Conservation (phyloP, 2,113 vertebrate genomes). For the Girardinichthys multiradiatus region DNA sequence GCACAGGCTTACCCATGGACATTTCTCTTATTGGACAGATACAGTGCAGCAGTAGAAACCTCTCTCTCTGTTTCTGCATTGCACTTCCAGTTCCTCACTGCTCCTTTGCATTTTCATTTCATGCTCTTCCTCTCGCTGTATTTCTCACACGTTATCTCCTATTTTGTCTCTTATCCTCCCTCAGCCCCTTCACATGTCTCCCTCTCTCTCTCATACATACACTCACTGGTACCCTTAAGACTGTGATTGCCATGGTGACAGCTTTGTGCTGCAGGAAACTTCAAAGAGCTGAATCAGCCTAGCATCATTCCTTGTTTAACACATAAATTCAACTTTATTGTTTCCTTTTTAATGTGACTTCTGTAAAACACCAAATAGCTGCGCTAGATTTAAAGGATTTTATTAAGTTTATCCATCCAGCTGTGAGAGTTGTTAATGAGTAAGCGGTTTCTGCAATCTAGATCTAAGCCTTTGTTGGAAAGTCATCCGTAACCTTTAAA, state of each 20-base stretch:
- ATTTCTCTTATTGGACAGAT: constrained; percentile 60
- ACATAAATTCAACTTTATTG: constrained; percentile 47
- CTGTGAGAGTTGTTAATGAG: constrained; percentile 16
- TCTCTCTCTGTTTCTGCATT: constrained; percentile 23
- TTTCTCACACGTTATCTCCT: constrained; percentile 45
- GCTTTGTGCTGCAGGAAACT: constrained; percentile 78
- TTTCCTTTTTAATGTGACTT: constrained; percentile 25
- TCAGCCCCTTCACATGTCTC: constrained; percentile 51
- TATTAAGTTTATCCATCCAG: not conserved
- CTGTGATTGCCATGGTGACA: constrained; percentile 83
- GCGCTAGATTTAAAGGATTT: constrained; percentile 21
- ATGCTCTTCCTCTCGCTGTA: constrained; percentile 26
- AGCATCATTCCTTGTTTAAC: constrained; percentile 73
- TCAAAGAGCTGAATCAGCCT: constrained; percentile 73
- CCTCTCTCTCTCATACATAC: constrained; percentile 43
- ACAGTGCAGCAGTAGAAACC: constrained; percentile 58
- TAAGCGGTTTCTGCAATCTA: constrained; percentile 21
- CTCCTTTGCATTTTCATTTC: not conserved
- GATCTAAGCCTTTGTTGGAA: constrained; percentile 61
- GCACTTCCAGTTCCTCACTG: not conserved
- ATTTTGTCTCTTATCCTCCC: constrained; percentile 56
- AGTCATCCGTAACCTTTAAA: constrained; percentile 53
- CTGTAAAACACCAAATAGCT: constrained; percentile 9
- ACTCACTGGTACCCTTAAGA: constrained; percentile 75
- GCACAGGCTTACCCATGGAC: constrained; percentile 71